Base-by-base conservation (phyloP, 2,888 invertebrate species). In the Punctoribates punctum region DNA sequence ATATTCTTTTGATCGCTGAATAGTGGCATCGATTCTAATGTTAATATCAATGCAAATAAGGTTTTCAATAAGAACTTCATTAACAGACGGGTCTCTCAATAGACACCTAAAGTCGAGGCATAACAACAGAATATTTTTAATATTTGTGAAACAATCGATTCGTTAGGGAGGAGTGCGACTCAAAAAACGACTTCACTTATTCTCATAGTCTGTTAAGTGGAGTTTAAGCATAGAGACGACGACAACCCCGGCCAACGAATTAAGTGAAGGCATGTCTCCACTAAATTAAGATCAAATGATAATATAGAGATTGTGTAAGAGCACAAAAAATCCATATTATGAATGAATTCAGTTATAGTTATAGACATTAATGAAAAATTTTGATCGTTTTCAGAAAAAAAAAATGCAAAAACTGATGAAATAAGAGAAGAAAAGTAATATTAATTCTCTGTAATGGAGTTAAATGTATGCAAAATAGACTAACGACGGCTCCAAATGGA, bases 21-120 rank as follows among this genome's bases (percentile, higher is more conserved):
- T 8, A 54, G 20, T 54, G 8, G 1, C 17, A 8, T 54, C 54
- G n/a, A 54, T 27, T 62, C 29, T 62, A 27, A 62, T 62, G 62
- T 15, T 23, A 62, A 62, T 29, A 29, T 62, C 27, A 62, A 62
- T 60, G 57, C 57, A 60, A 25, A 20, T 62, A 62, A 8, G 23
- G 3, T 62, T 62, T 62, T 62, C 62, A 62, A 62, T 62, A 62
- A 62, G 29, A 62, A 27, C 62, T 62, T 62, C 62, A 62, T 62
- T 62, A 62, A 62, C 15, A 11, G 27, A 29, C 11, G 23, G 27
- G 54, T 54, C 54, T 27, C 25, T 62, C 62, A 62, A 62, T 62
- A 23, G 5, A 27, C 17, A 27, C 23, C 20, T 13, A 62, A 23
- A 17, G n/a, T 62, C 20, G 4, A 51, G 3, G 20, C n/a, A 29